These are phyloP conservation scores for Charina bottae DNA, from an alignment of 2,113 vertebrate species.

Conservation along the genomic window DNA sequence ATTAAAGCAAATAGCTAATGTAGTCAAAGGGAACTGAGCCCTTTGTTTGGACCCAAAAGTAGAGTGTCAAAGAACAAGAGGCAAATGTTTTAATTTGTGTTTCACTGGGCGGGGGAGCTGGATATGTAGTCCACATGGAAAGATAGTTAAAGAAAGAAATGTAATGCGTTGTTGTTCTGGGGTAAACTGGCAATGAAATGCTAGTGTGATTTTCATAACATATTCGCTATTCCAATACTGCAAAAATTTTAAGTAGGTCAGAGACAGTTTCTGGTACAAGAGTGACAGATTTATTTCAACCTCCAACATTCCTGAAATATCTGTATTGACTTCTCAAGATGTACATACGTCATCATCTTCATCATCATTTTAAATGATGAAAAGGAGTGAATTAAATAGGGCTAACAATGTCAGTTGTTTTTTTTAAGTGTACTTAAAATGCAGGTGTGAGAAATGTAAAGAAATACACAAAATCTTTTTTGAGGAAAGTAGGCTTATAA, in stretches of 20 bases:
- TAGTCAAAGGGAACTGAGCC: conserved; percentile 67
- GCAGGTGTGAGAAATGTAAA: background rate
- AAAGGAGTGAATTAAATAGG: background rate
- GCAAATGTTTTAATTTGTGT: conserved; percentile 47
- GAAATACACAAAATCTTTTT: background rate
- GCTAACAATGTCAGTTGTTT: background rate
- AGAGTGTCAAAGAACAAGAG: conserved; percentile 52
- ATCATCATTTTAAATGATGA: conserved; percentile 2
- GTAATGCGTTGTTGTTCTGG: conserved; percentile 28
- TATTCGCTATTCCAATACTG: conserved; percentile 50
- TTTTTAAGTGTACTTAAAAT: background rate
- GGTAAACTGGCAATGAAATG: conserved; percentile 52
- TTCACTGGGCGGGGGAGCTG: background rate
- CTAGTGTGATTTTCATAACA: conserved; percentile 16
- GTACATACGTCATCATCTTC: background rate
- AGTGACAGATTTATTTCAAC: conserved; percentile 56
- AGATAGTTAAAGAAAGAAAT: conserved; percentile 24
- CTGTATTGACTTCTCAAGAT: conserved; percentile 50
- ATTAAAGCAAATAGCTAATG: conserved; percentile 70
- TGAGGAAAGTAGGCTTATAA: background rate
- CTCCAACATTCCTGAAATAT: conserved; percentile 46
- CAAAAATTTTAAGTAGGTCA: conserved; percentile 36
- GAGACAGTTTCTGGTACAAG: background rate
- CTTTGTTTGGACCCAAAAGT: conserved; percentile 65
- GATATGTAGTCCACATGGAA: conserved; percentile 36